These are phyloP conservation scores for Frankliniella fusca DNA, from an alignment of 2,888 invertebrate species.

Conservation along the genomic window DNA sequence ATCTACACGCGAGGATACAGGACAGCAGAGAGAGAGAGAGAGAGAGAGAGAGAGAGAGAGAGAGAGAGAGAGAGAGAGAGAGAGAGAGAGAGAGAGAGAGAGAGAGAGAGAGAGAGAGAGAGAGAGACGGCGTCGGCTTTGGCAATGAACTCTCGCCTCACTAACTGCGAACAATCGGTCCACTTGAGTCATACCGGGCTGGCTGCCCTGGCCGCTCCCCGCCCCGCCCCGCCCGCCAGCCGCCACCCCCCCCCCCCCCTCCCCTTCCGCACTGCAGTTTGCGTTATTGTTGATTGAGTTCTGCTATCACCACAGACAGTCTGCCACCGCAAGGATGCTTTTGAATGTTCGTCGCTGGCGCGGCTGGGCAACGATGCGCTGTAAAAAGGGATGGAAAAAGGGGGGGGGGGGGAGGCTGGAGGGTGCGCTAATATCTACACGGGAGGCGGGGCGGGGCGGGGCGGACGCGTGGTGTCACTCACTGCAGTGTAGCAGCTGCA, in stretches of 20 bases:
- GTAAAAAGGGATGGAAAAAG: too few species aligned
- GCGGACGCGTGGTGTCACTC: too few species aligned
- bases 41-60: background rate
- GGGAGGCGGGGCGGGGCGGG: too few species aligned
- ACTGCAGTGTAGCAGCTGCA: too few species aligned
- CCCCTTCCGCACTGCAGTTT: background rate
- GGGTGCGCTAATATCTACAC: too few species aligned
- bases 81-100: background rate
- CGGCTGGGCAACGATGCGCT: too few species aligned
- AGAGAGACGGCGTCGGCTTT: background rate
- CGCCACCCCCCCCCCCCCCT: background rate
- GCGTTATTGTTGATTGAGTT: background rate
- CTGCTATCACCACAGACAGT: background rate
- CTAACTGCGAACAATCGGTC: constrained; percentile 7
- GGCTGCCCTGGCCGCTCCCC: background rate
- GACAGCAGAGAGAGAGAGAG: background rate
- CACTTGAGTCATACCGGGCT: background rate
- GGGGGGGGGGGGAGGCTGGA: too few species aligned
- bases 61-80: background rate
- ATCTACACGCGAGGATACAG: too few species aligned
- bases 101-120: background rate
- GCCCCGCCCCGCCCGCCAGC: background rate
- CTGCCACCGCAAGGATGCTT: background rate
- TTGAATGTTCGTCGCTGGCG: too few species aligned
- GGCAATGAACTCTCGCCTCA: constrained; percentile 24